phyloP scores from a whole-genome alignment of 2,113 vertebrate species.

The Actinemys pallida region DNA sequence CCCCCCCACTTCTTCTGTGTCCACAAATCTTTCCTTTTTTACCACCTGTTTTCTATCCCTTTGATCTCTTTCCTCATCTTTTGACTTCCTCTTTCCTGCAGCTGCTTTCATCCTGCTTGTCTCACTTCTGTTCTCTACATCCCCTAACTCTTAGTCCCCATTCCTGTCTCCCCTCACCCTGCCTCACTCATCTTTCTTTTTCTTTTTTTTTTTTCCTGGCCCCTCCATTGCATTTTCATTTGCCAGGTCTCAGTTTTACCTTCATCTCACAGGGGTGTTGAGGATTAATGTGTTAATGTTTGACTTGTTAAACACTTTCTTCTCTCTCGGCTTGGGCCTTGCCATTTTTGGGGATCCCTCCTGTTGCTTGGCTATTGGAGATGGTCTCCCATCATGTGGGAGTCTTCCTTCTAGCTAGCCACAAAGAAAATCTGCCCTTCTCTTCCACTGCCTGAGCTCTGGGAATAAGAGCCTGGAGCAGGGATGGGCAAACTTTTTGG shows the following conservation, averaged over 20 bases:
- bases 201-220: neutral
- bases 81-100: neutral
- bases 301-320: neutral
- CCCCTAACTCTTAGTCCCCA: neutral
- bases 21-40: neutral
- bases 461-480: neutral
- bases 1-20: neutral
- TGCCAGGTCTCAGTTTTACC: no score
- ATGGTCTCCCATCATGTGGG: neutral
- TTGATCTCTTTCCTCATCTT: neutral
- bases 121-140: neutral
- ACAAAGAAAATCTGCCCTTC: neutral
- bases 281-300: neutral
- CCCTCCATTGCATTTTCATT: neutral
- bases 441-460: neutral
- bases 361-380: neutral
- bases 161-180: neutral
- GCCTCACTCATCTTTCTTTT: neutral
- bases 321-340: neutral
- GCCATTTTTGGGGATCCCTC: neutral
- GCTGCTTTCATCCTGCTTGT: neutral
- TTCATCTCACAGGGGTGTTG: no score
- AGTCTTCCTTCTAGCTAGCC: neutral
- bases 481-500: no score
- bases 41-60: neutral